Percentiles rank a stretch among this genome's conserved stretches.
Conservation (phyloP, 2,797 vertebrate genomes). For the Pitangus sulphuratus region DNA sequence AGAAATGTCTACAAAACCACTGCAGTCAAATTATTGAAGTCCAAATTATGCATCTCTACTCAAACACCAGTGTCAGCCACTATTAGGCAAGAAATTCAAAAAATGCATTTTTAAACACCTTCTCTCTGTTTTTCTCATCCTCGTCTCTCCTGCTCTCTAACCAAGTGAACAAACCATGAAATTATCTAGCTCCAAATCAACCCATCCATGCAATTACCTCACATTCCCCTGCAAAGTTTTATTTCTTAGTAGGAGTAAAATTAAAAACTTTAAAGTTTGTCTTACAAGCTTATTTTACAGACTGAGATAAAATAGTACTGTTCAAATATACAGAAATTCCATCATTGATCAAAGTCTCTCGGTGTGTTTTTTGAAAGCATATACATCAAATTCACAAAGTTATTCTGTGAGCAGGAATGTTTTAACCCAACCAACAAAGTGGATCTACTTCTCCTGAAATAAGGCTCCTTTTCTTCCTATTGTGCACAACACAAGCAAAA, state of each 20-base stretch:
- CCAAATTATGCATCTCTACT: not conserved
- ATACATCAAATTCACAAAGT: not conserved
- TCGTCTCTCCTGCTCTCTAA: constrained; percentile 1
- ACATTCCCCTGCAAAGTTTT: constrained; percentile 20
- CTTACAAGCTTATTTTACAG: not conserved
- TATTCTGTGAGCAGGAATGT: not conserved
- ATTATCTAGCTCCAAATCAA: constrained; percentile 63
- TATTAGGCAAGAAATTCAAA: not conserved
- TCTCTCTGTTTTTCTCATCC: constrained; percentile 5
- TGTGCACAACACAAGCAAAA: not conserved
- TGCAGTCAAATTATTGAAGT: not conserved
- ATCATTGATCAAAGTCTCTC: not conserved
- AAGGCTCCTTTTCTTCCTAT: not conserved
- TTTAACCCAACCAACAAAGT: not conserved
- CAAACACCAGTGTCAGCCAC: not conserved
- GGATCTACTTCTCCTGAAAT: not conserved
- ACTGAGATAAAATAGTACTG: not conserved
- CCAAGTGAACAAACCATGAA: constrained; percentile 61
- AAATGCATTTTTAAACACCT: not conserved
- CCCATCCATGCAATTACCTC: constrained; percentile 52
- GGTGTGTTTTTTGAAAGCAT: not conserved
- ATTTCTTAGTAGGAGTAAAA: constrained; percentile 28
- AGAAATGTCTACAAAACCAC: not conserved
- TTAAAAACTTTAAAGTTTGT: constrained; percentile 29
- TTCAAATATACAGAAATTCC: not conserved